Evolutionary conservation across 2,113 vertebrate genomes (phyloP), one percentile per base, ranked within the genome.

Genomic region (Prinia subflava): DNA sequence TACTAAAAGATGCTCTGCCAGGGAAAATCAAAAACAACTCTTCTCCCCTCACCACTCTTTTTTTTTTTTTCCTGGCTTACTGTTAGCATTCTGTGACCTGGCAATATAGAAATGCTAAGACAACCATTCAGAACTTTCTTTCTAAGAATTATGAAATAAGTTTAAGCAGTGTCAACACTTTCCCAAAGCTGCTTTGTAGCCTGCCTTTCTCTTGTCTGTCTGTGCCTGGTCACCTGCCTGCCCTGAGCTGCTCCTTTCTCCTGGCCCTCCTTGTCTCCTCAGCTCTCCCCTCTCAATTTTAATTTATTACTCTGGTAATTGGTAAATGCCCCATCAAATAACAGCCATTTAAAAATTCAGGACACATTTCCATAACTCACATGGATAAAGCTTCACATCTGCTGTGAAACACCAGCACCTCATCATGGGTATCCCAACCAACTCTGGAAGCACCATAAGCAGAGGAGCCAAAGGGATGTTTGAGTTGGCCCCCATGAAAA

Each of bases 21-120:
- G 24, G 13, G 12, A 41, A 57, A 33, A 69, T 6, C 2, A 35
- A 74, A 68, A 64, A 0, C 15, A 71, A 30, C 3, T 0, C 6
- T 15, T 12, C 3, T 49, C 8, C 8, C 4, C 6, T 4, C 17
- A 14, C 10, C 35, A 20, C 1, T 20, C 1, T 8, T 2, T 28
- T 27, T 28, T 53, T 49, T 47, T 39, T 60, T 18, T 25, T 7
- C 15, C 19, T 19, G 77, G 10, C 4, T 42, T 76, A 15, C 28
- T 55, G 21, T 24, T 87, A 39, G 31, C 16, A 59, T 53, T 89
- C 10, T 75, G 27, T 49, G 28, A 62, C 18, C 11, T 11, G 1
- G 27, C 63, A 68, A 5, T 52, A n/a, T 2, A 60, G 42, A 71
- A 75, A 83, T 17, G 12, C 35, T 68, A 53, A 49, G 22, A 67